These are phyloP conservation scores for Coenonympha glycerion DNA, from an alignment of 2,888 invertebrate genomes.

Conservation along the genomic window DNA sequence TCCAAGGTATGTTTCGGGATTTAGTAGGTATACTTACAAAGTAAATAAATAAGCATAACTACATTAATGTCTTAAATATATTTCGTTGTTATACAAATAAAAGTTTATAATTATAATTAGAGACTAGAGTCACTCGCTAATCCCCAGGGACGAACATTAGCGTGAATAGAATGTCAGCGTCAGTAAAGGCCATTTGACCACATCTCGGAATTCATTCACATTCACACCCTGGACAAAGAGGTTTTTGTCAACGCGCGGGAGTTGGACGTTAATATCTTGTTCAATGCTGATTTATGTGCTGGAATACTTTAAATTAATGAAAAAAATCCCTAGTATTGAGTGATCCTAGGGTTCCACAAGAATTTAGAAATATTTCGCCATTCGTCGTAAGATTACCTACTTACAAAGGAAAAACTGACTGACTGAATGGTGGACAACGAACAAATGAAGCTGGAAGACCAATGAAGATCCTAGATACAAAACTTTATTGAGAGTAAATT, in stretches of 20 bases:
- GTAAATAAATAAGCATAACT: neutral
- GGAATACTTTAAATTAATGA: slow-evolving; percentile 34
- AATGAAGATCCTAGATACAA: no score
- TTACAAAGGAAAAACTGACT: neutral
- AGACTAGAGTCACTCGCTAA: slow-evolving; percentile 37
- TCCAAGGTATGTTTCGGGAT: no score
- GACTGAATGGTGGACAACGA: no score
- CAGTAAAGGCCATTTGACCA: slow-evolving; percentile 49
- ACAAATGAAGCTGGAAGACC: no score
- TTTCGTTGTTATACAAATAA: neutral
- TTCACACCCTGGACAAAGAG: slow-evolving; percentile 50
- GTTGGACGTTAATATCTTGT: slow-evolving; percentile 56
- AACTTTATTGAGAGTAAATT: no score
- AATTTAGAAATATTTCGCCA: neutral
- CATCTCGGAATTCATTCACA: slow-evolving; percentile 50
- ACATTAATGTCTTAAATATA: no score
- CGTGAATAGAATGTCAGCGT: slow-evolving; percentile 41
- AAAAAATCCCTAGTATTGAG: slow-evolving; percentile 3
- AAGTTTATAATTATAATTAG: slow-evolving; percentile 13
- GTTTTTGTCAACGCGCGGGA: slow-evolving; percentile 54
- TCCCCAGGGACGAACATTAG: slow-evolving; percentile 33
- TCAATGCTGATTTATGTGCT: slow-evolving; percentile 64
- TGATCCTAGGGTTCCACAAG: neutral
- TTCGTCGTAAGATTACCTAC: neutral
- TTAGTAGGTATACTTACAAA: no score